phyloP scores from a whole-genome alignment of 2,888 invertebrate species.

The Mantis religiosa region DNA sequence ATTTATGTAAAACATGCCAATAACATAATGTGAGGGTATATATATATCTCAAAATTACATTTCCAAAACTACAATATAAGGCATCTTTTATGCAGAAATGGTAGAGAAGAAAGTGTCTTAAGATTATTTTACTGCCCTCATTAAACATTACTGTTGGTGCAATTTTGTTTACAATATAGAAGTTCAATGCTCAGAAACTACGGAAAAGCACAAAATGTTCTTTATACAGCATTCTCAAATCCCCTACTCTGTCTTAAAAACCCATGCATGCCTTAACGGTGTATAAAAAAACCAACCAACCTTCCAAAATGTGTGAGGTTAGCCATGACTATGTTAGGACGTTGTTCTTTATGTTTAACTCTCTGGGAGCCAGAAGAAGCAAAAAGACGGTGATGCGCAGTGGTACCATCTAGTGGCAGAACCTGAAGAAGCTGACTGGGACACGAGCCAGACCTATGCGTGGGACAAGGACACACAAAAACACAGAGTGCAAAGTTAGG shows the following conservation, averaged over 20 bases:
- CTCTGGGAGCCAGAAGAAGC: constrained; percentile 50
- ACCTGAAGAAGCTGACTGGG: constrained; percentile 82
- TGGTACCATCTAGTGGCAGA: constrained; percentile 52
- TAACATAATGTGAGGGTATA: no score
- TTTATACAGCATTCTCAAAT: background rate
- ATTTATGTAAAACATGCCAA: no score
- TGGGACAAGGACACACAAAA: constrained; percentile 30
- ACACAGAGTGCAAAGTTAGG: constrained; percentile 26
- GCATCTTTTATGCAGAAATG: no score
- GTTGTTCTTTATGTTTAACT: constrained; percentile 58
- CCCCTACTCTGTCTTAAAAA: background rate
- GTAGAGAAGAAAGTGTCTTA: no score
- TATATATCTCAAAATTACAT: no score
- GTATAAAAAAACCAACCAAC: constrained; percentile 42
- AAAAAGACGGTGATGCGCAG: constrained; percentile 36
- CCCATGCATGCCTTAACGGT: background rate
- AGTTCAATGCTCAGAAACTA: background rate
- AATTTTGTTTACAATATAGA: background rate
- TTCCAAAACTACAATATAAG: no score
- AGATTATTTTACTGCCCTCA: no score
- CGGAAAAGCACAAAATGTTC: background rate
- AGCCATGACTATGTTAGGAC: constrained; percentile 46
- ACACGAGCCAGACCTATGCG: constrained; percentile 81
- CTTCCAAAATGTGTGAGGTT: constrained; percentile 45
- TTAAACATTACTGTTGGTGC: no score